Base-by-base conservation (phyloP, 2,113 vertebrate species). In the Callospermophilus lateralis region DNA sequence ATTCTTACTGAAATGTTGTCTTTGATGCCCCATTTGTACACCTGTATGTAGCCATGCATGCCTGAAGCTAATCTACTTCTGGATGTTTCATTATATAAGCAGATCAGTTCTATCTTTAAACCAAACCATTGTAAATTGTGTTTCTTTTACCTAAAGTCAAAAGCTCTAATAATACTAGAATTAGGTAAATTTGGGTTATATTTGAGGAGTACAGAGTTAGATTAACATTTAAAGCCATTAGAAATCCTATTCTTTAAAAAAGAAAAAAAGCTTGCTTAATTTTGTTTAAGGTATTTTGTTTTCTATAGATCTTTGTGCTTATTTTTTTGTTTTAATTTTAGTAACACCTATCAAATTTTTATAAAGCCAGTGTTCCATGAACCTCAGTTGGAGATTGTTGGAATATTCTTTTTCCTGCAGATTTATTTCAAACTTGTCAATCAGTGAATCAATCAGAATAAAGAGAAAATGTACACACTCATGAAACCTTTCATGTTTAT, bases 361-460 rank as follows among this genome's bases (percentile, higher is more conserved):
- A 73, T 67, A 87, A 95, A 92, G 72, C 7, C n/a, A 53, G 32
- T 76, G 2, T 61, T 81, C 1, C 8, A 51, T 63, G 22, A 79
- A 77, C 55, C 30, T 84, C 16, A 78, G 20, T 93, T 95, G 39
- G 58, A 96, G 32, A 83, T 42, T 88, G 24, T 17, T 81, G 4
- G 3, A 80, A 88, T 73, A 81, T 53, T 58, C 10, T 65, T 92
- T 68, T 73, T 67, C 53, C 34, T 94, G 8, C 0, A 94, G 63
- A 87, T 90, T 93, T 7, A 84, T 73, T 88, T 93, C 61, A 90
- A 77, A 92, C 13, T 90, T 39, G 55, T 89, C 77, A 81, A 77
- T 90, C 63, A 84, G 37, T 72, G n/a, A 89, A 79, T n/a, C 20
- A 92, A 94, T 34, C n/a, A 70, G 0, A 93, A 89, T 30, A 90